These are phyloP conservation scores for Notothenia rossii DNA, from an alignment of 2,113 vertebrate genomes.

Conservation along the genomic window DNA sequence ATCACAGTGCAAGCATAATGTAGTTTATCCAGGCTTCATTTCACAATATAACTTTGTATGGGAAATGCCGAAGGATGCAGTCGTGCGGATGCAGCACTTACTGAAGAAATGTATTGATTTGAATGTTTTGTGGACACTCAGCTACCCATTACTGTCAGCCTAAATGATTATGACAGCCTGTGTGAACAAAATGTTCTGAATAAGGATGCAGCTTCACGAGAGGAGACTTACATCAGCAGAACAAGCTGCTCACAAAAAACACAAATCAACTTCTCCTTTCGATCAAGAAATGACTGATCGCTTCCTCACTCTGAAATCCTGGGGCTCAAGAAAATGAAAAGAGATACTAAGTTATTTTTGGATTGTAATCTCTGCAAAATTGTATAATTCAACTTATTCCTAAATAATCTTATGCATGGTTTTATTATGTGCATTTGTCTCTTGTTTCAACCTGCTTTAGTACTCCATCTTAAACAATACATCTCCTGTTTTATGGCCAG, in stretches of 20 bases:
- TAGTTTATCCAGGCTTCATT: background rate
- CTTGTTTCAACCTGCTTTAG: background rate
- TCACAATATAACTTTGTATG: background rate
- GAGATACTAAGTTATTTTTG: background rate
- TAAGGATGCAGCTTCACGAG: background rate
- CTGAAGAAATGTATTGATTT: conserved; percentile 28
- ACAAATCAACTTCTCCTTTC: conserved; percentile 67
- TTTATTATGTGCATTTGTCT: conserved; percentile 2
- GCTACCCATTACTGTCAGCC: conserved; percentile 6
- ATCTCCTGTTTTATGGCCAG: conserved; percentile 35
- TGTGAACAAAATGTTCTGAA: background rate
- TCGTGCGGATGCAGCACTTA: conserved; percentile 26
- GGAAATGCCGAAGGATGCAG: conserved; percentile 25
- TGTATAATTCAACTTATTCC: background rate
- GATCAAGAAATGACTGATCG: conserved; percentile 51
- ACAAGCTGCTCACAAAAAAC: conserved; percentile 35
- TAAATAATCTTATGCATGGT: background rate
- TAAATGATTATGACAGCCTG: background rate
- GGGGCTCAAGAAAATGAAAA: too few relatives aligned
- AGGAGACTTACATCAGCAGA: conserved; percentile 37
- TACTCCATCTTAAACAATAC: conserved; percentile 15
- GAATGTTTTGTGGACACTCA: conserved; percentile 14
- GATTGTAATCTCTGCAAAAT: background rate
- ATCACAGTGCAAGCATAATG: background rate
- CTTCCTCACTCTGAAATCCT: background rate